Conservation (phyloP, 1,140 invertebrate genomes). For the Drosophila fuyamai region DNA sequence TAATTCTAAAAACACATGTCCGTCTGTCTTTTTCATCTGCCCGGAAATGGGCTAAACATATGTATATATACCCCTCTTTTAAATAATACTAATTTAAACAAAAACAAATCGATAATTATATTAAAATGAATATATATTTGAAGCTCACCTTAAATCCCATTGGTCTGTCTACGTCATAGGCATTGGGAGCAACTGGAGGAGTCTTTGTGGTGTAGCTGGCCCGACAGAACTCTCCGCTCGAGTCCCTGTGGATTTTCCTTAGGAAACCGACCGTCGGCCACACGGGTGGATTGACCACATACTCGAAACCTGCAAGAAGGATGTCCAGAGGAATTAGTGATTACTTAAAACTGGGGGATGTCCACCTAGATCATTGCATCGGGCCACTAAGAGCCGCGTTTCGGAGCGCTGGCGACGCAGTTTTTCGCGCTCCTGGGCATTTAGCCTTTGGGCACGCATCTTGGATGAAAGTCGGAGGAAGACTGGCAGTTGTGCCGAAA, state of each 20-base stretch:
- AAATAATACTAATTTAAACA: too few species aligned
- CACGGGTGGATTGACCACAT: constrained; percentile 73
- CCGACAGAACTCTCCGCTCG: constrained; percentile 22
- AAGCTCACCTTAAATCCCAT: constrained; percentile 49
- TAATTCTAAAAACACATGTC: too few species aligned
- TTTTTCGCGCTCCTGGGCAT: constrained; percentile 66
- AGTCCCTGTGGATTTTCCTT: constrained; percentile 54
- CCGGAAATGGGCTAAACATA: too few species aligned
- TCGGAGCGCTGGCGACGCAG: constrained; percentile 71
- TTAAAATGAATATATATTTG: too few species aligned
- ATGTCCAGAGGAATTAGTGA: not conserved
- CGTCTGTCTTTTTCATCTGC: too few species aligned
- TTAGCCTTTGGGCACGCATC: constrained; percentile 69
- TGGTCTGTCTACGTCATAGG: constrained; percentile 40
- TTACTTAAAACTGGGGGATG: not conserved
- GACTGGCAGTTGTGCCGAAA: constrained; percentile 24
- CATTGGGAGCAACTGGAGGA: constrained; percentile 40
- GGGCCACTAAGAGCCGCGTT: constrained; percentile 53
- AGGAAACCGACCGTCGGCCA: constrained; percentile 69
- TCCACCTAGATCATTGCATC: constrained; percentile 49
- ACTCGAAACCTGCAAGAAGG: constrained; percentile 66
- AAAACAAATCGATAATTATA: too few species aligned
- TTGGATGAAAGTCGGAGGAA: constrained; percentile 27
- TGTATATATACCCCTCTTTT: too few species aligned
- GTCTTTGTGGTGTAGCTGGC: constrained; percentile 39